Evolutionary conservation across 2,888 invertebrate genomes (phyloP).

Genomic region (Nomada ferruginata): DNA sequence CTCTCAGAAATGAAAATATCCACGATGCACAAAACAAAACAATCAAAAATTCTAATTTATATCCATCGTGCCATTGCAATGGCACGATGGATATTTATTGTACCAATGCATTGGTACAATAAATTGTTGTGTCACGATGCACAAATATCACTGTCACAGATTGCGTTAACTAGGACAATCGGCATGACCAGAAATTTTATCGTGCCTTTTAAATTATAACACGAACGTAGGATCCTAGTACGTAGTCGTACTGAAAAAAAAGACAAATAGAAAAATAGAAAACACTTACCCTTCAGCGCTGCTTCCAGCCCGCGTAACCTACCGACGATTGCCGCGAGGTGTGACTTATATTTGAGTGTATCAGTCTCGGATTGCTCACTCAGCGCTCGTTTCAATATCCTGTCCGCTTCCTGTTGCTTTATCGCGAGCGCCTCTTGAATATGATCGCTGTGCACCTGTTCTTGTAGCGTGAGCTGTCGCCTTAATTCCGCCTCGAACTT

Average conservation of each 20-base stretch:
- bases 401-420: conserved; percentile 86
- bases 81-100: too few relatives aligned
- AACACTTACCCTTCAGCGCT: conserved; percentile 88
- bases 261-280: neutral
- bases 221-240: neutral
- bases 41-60: neutral
- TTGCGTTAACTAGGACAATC: too few relatives aligned
- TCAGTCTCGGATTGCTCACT: conserved; percentile 90
- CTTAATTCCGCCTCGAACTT: conserved; percentile 89
- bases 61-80: neutral
- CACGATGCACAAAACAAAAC: neutral
- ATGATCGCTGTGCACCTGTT: conserved; percentile 94
- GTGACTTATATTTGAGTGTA: conserved; percentile 88
- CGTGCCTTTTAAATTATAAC: too few relatives aligned
- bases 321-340: conserved; percentile 90
- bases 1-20: too few relatives aligned
- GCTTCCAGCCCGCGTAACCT: conserved; percentile 91
- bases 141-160: too few relatives aligned
- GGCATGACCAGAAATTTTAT: too few relatives aligned
- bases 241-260: too few relatives aligned
- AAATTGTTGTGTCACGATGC: too few relatives aligned
- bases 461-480: conserved; percentile 92
- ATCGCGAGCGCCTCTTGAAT: conserved; percentile 89
- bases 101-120: too few relatives aligned
- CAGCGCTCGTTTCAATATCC: conserved; percentile 85